Evolutionary conservation across 2,797 vertebrate species (phyloP).

Genomic region (Hypotaenidia okinawae): DNA sequence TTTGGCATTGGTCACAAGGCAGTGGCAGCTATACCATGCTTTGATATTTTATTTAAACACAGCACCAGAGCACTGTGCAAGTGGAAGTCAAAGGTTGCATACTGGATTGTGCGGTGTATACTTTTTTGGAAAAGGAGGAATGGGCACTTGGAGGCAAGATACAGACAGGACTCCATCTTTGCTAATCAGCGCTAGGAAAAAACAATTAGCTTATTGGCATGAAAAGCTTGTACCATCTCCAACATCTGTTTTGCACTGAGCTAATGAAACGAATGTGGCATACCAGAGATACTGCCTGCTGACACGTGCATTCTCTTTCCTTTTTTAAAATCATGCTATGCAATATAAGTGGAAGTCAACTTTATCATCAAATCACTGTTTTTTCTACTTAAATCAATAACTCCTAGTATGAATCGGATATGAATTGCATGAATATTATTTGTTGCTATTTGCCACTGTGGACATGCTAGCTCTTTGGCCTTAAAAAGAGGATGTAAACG

Average conservation of each 20-base stretch:
- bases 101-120: not conserved
- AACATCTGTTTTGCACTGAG: not conserved
- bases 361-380: not conserved
- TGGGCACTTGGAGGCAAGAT: not conserved
- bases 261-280: not conserved
- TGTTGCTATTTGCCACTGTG: not conserved
- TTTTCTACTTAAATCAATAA: constrained; percentile 2
- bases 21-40: not conserved
- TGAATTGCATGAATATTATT: not conserved
- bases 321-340: not conserved
- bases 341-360: not conserved
- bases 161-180: not conserved
- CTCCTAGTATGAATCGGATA: not conserved
- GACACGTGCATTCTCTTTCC: not conserved
- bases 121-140: not conserved
- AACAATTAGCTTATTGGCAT: constrained; percentile 15
- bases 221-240: not conserved
- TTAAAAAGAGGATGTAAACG: not conserved
- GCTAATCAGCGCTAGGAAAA: not conserved
- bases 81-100: not conserved
- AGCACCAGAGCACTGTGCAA: not conserved
- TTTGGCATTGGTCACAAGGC: rapidly evolving
- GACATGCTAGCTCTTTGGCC: not conserved
- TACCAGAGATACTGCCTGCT: not conserved
- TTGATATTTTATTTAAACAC: not conserved